These are phyloP conservation scores for Dendronephthya gigantea DNA, from an alignment of 64 coral and sea anemone species.

Conservation along the genomic window DNA sequence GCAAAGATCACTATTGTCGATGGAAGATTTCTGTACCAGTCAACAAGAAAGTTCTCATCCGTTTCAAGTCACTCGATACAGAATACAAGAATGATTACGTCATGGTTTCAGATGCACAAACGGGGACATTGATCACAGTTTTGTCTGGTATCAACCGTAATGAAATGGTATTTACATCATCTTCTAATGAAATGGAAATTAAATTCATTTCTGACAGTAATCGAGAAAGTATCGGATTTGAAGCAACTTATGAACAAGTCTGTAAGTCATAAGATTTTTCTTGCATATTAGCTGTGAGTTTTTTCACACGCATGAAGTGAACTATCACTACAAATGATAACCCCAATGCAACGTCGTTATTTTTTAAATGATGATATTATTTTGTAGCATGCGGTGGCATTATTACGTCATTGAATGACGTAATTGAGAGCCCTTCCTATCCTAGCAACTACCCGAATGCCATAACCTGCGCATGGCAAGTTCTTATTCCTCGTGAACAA, in stretches of 20 bases:
- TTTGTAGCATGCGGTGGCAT: conserved; percentile 71
- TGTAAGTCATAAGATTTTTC: conserved; percentile 48
- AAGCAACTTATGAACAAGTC: conserved; percentile 57
- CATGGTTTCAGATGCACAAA: background rate
- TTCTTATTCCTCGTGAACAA: conserved; percentile 35
- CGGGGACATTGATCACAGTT: background rate
- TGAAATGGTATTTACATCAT: conserved; percentile 56
- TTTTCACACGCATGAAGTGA: too few species aligned
- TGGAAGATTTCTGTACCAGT: conserved; percentile 81
- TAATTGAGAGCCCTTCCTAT: conserved; percentile 72
- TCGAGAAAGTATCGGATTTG: conserved; percentile 55
- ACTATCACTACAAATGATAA: background rate
- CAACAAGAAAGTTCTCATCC: conserved; percentile 71
- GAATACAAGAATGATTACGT: conserved; percentile 35
- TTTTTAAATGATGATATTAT: background rate
- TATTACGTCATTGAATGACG: conserved; percentile 42
- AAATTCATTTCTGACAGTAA: conserved; percentile 58
- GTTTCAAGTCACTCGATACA: conserved; percentile 57
- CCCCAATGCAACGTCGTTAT: background rate
- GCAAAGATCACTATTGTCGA: conserved; percentile 77
- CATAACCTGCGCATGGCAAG: conserved; percentile 58
- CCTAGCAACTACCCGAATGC: conserved; percentile 53
- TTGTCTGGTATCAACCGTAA: background rate
- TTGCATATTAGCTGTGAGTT: too few species aligned
- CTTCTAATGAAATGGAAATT: conserved; percentile 60